A percentile compares a stretch with the other conserved stretches of the same genome.
Evolutionary conservation across 1,140 invertebrate genomes (phyloP).

Genomic region (Pogonomyrmex barbatus): DNA sequence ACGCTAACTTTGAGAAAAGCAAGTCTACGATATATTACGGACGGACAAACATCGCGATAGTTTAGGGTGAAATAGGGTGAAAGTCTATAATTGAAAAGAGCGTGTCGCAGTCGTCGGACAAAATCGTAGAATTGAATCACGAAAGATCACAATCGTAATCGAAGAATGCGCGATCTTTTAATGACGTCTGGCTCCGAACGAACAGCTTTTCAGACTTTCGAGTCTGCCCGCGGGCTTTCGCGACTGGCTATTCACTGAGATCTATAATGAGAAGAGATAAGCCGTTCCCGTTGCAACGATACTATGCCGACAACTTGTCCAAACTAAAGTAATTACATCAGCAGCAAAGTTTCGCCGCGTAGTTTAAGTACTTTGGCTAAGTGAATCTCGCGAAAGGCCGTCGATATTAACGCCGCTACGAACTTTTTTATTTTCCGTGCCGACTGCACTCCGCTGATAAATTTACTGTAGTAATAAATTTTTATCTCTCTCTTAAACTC

Average conservation of each 20-base stretch:
- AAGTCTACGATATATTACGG: not conserved
- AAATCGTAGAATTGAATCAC: constrained; percentile 25
- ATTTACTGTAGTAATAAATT: constrained; percentile 14
- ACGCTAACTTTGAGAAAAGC: not conserved
- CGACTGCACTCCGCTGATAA: not conserved
- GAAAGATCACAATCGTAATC: constrained; percentile 22
- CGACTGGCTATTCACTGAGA: constrained; percentile 20
- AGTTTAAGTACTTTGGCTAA: constrained; percentile 28
- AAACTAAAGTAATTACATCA: constrained; percentile 63
- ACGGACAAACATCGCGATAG: not conserved
- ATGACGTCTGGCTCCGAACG: constrained; percentile 25
- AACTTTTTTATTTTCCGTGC: constrained; percentile 9
- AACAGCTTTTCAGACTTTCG: constrained; percentile 17
- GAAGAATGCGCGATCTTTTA: constrained; percentile 11
- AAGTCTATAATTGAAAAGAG: constrained; percentile 8
- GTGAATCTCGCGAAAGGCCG: constrained; percentile 50
- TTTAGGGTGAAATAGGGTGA: not conserved
- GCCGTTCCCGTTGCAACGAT: constrained; percentile 39
- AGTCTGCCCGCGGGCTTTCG: not conserved
- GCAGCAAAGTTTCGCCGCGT: constrained; percentile 32
- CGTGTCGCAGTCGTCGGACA: not conserved
- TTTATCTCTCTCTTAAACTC: not conserved
- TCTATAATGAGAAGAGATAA: constrained; percentile 57
- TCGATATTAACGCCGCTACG: constrained; percentile 23
- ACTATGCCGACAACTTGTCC: constrained; percentile 37